Percentiles rank a stretch among this genome's conserved stretches.
phyloP scores from a whole-genome alignment of 1,140 invertebrate species.

The Drosophila miranda region DNA sequence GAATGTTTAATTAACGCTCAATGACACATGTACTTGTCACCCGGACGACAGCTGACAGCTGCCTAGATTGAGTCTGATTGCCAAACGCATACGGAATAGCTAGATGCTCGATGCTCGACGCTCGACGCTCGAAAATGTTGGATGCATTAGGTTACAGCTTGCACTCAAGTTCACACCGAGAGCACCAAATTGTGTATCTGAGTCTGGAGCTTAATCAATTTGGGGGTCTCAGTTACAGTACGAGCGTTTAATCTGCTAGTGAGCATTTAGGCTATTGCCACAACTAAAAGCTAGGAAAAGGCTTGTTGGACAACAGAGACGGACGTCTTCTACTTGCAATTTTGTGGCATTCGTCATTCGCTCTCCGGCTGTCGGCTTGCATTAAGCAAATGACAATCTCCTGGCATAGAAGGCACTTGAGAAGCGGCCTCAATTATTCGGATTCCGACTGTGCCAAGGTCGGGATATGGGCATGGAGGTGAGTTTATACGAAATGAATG shows the following conservation, averaged over 20 bases:
- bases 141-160: constrained; percentile 1
- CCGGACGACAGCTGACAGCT: constrained; percentile 10
- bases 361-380: neutral
- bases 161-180: neutral
- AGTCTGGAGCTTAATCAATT: constrained; percentile 7
- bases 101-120: too few species aligned
- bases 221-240: neutral
- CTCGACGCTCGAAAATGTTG: neutral
- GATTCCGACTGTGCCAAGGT: neutral
- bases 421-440: constrained; percentile 6
- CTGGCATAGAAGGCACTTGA: neutral
- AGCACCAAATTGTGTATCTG: neutral
- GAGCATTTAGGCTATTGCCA: neutral
- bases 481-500: neutral
- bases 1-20: constrained; percentile 28
- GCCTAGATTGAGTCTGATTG: constrained; percentile 1
- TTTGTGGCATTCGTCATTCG: neutral
- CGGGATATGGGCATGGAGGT: neutral
- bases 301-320: too few species aligned
- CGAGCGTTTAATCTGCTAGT: neutral
- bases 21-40: constrained; percentile 25
- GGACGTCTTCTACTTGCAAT: constrained; percentile 1
- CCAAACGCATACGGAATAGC: constrained; percentile 6
- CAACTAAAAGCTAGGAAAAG: constrained; percentile 4
- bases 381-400: constrained; percentile 21